phyloP scores from a whole-genome alignment of 1,140 invertebrate species.

The Zaprionus davidi region DNA sequence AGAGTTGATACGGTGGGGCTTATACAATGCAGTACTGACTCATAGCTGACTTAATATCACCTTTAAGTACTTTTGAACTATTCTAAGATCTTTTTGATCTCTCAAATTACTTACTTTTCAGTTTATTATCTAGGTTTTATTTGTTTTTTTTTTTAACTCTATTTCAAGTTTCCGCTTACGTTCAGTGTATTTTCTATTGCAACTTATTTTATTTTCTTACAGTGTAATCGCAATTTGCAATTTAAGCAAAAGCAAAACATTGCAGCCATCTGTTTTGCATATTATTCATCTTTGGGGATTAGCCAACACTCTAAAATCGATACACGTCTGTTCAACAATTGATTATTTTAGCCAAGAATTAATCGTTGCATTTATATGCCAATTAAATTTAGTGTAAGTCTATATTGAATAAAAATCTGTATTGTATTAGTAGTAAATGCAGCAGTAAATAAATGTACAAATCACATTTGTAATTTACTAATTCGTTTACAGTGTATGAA shows the following conservation, averaged over 20 bases:
- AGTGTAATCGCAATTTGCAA: background rate
- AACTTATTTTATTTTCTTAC: background rate
- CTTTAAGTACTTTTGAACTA: background rate
- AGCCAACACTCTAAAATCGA: background rate
- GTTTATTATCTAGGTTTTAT: no score
- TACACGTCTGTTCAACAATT: background rate
- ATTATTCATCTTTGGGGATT: background rate
- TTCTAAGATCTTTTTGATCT: background rate
- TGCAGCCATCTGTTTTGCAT: background rate
- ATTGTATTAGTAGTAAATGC: no score
- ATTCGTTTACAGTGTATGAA: constrained; percentile 11
- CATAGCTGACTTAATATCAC: background rate
- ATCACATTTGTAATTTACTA: background rate
- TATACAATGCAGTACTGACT: background rate
- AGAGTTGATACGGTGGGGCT: background rate
- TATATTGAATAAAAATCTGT: no score
- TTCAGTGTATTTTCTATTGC: background rate
- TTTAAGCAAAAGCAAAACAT: background rate
- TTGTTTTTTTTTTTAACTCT: no score
- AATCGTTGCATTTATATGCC: background rate
- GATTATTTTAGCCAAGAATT: no score
- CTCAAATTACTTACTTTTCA: background rate
- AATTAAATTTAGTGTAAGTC: background rate
- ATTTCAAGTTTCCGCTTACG: no score
- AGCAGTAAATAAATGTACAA: background rate